Conservation (phyloP, 2,888 invertebrate species). For the Diachrysia chrysitis region DNA sequence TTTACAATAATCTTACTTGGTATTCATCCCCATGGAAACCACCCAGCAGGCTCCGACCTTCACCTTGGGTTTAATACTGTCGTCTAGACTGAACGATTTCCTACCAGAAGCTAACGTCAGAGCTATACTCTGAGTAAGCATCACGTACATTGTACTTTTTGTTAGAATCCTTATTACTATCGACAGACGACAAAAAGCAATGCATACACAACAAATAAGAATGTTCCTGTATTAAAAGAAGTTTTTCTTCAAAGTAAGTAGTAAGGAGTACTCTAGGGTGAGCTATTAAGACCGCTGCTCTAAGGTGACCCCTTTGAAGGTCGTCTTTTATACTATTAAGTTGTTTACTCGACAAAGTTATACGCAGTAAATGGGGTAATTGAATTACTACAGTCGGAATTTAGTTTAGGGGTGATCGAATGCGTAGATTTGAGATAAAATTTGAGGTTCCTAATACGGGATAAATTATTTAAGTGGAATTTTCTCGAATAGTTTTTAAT, state of each 20-base stretch:
- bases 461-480: neutral
- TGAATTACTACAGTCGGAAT: slow-evolving; percentile 72
- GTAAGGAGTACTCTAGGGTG: slow-evolving; percentile 70
- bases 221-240: slow-evolving; percentile 26
- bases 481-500: neutral
- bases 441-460: neutral
- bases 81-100: slow-evolving; percentile 66
- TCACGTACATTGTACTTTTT: slow-evolving; percentile 52
- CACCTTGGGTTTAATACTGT: slow-evolving; percentile 74
- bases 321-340: slow-evolving; percentile 72
- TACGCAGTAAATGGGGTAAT: slow-evolving; percentile 71
- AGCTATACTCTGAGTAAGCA: slow-evolving; percentile 21
- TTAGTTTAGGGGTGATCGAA: slow-evolving; percentile 59
- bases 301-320: slow-evolving; percentile 80
- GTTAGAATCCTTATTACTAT: neutral
- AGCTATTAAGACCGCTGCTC: slow-evolving; percentile 68
- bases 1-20: slow-evolving; percentile 64
- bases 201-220: slow-evolving; percentile 51
- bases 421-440: neutral
- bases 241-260: slow-evolving; percentile 34
- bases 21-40: slow-evolving; percentile 73
- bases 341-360: slow-evolving; percentile 69
- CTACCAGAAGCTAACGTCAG: slow-evolving; percentile 61
- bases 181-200: slow-evolving; percentile 42
- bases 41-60: slow-evolving; percentile 71